Evolutionary conservation across 1,140 invertebrate species (phyloP), one percentile per base, ranked within the genome.

Genomic region (Drosophila tropicalis): DNA sequence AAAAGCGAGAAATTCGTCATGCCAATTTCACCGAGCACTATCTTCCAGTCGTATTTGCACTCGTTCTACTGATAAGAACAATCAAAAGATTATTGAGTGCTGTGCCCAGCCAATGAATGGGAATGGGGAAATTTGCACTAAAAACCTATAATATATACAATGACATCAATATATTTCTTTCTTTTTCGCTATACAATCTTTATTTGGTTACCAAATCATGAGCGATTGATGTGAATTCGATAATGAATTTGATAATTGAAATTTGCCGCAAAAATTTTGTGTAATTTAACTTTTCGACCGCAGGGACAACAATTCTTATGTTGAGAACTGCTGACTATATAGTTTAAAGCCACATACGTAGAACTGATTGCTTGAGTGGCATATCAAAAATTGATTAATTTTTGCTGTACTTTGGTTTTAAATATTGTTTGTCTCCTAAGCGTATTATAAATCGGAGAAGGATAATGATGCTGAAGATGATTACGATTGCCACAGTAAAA

Each of bases 401-500:
- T 51, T 4, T 22, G 19, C 10, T 12, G 22, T 9, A 12, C 17
- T 19, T 47, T 17, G 40, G 5, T 17, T 2, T 44, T 6, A 17
- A n/a, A 44, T 6, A 13, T 44, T 17, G 5, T 2, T 17, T 44
- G n/a, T 17, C 15, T 17, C 5, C 15, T 17, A n/a, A 34, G 32
- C 2, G 34, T 12, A 36, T 36, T 3, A 36, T 34, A 34, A 34
- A 34, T 29, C 29, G 29, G 29, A 6, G 5, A 6, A 29, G 5
- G 29, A 36, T 36, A 36, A 36, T 3, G 10, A 12, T 36, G 41
- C 22, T 51, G 44, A 51, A 19, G 44, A 3, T 51, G 15, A 58
- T 58, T 58, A 19, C 29, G 56, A 58, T 39, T 58, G 29, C 25
- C 44, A 47, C 44, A 51, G 29, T 29, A 51, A 63, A 64, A 36